A percentile compares a stretch with the other conserved stretches of the same genome.
Evolutionary conservation across 2,888 invertebrate species (phyloP).

Genomic region (Carpatolechia fugitivella): DNA sequence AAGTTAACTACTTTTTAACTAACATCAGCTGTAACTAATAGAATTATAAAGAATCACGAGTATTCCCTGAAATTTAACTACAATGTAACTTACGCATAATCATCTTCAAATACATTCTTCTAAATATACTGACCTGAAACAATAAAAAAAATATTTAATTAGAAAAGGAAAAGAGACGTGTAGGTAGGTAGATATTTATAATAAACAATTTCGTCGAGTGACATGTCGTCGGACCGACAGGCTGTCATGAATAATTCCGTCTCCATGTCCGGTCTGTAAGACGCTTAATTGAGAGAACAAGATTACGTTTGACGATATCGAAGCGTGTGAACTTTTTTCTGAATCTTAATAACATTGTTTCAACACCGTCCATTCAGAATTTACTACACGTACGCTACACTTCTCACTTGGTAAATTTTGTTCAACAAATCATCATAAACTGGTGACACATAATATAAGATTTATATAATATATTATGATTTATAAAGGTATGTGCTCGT

Average conservation of each 20-base stretch:
- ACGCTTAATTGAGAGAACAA: constrained; percentile 71
- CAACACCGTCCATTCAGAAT: constrained; percentile 31
- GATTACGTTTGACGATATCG: constrained; percentile 55
- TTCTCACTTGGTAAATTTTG: constrained; percentile 18
- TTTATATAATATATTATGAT: constrained; percentile 57
- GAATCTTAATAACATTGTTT: constrained; percentile 47
- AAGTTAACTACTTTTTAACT: no score
- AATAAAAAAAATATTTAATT: constrained; percentile 29
- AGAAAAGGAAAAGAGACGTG: constrained; percentile 19
- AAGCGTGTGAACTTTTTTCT: constrained; percentile 61
- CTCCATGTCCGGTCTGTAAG: constrained; percentile 57
- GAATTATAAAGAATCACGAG: no score
- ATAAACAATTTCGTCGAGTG: constrained; percentile 47
- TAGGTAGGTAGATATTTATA: constrained; percentile 26
- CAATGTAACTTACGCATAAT: no score
- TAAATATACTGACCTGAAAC: constrained; percentile 35
- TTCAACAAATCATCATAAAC: constrained; percentile 43
- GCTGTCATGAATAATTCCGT: constrained; percentile 69
- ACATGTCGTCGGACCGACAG: constrained; percentile 38
- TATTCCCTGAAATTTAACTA: no score
- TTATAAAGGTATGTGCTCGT: constrained; percentile 44
- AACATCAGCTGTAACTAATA: no score
- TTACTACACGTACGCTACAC: constrained; percentile 28
- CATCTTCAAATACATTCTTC: no score
- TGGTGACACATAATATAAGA: constrained; percentile 54